phyloP scores from a whole-genome alignment of 2,888 invertebrate species.

The Sussaba pulchella region DNA sequence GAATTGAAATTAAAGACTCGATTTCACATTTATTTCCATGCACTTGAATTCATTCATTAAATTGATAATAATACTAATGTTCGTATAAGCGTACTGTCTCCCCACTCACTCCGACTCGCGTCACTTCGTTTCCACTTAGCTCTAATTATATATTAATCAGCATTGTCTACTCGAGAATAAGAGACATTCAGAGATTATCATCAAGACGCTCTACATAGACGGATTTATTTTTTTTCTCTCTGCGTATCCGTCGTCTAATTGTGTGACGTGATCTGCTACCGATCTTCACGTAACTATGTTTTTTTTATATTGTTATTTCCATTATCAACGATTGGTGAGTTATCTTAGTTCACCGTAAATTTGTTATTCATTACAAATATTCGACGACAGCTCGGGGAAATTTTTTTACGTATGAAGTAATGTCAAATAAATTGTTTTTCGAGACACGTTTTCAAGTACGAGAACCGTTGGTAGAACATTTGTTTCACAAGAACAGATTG shows the following conservation, averaged over 20 bases:
- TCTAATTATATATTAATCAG: constrained; percentile 36
- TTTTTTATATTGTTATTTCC: no score
- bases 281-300: no score
- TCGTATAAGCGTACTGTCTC: constrained; percentile 70
- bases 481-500: not conserved
- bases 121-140: constrained; percentile 20
- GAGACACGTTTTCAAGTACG: no score
- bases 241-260: not conserved
- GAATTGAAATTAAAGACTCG: not conserved
- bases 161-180: constrained; percentile 34
- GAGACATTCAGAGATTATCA: constrained; percentile 21
- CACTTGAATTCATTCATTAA: constrained; percentile 5
- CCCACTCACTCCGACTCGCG: constrained; percentile 56
- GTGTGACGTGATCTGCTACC: not conserved
- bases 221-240: not conserved
- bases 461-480: not conserved
- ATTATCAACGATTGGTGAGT: no score
- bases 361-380: no score
- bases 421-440: no score
- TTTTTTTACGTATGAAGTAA: no score
- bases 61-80: constrained; percentile 42
- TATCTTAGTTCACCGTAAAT: not conserved
- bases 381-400: no score
- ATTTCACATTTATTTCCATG: constrained; percentile 7
- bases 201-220: not conserved